Percentiles rank a stretch among this genome's conserved stretches.
Conservation (phyloP, 2,113 vertebrate genomes). For the Pyxicephalus adspersus region DNA sequence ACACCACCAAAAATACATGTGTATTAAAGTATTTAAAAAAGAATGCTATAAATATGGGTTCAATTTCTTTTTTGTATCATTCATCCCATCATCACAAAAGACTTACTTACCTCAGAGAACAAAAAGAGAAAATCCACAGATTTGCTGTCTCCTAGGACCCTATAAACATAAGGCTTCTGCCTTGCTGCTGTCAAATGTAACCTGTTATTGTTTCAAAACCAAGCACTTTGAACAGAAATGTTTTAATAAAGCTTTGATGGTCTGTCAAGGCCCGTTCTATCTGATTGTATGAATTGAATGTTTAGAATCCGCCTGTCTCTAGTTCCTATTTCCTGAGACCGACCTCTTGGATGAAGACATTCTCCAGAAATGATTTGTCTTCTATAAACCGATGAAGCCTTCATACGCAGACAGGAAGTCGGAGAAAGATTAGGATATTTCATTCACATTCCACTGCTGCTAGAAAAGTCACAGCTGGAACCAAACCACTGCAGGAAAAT, state of each 20-base stretch:
- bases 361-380: constrained; percentile 24
- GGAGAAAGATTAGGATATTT: constrained; percentile 24
- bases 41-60: too few relatives aligned
- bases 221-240: constrained; percentile 36
- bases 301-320: constrained; percentile 24
- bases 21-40: too few relatives aligned
- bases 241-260: constrained; percentile 43
- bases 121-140: too few relatives aligned
- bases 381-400: background rate
- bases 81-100: too few relatives aligned
- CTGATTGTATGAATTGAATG: constrained; percentile 16
- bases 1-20: too few relatives aligned
- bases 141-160: background rate
- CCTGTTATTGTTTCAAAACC: constrained; percentile 16
- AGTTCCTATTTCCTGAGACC: constrained; percentile 17
- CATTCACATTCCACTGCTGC: constrained; percentile 21
- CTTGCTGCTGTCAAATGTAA: constrained; percentile 13
- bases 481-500: background rate
- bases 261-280: background rate
- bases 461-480: constrained; percentile 23
- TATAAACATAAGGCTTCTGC: background rate
- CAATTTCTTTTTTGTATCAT: too few relatives aligned
- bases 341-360: constrained; percentile 13
- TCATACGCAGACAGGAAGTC: constrained; percentile 32
- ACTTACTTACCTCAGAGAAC: too few relatives aligned